Conservation (phyloP, 2,797 vertebrate genomes). For the Epinephelus awoara region DNA sequence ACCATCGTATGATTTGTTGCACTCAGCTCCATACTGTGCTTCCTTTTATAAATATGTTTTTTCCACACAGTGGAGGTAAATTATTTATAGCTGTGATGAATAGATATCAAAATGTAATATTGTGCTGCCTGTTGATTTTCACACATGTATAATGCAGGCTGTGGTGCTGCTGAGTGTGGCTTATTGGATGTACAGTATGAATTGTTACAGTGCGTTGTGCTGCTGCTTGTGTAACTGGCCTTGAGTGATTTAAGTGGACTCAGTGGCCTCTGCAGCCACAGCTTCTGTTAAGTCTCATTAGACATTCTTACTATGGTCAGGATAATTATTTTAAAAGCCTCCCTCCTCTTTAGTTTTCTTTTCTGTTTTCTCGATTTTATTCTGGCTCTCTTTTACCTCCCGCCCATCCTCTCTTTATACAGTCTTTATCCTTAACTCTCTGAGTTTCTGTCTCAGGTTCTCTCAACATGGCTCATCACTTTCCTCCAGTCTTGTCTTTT, state of each 20-base stretch:
- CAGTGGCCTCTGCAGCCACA: constrained; percentile 26
- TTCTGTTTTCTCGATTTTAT: background rate
- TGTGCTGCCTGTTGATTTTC: constrained; percentile 39
- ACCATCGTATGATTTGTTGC: background rate
- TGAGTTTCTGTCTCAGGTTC: background rate
- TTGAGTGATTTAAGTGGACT: constrained; percentile 50
- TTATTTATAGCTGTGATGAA: constrained; percentile 54
- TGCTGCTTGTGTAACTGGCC: constrained; percentile 47
- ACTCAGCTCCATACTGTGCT: background rate
- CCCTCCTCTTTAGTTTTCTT: background rate
- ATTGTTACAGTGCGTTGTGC: background rate
- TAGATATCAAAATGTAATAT: constrained; percentile 40
- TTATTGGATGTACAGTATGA: constrained; percentile 18
- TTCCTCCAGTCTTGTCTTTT: background rate
- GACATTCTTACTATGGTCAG: background rate
- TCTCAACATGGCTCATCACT: background rate
- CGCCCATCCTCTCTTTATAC: background rate
- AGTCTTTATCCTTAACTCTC: background rate
- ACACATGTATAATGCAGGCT: constrained; percentile 39
- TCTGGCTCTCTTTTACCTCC: background rate
- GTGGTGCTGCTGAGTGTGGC: background rate
- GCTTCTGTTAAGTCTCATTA: constrained; percentile 15
- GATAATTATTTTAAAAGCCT: constrained; percentile 50
- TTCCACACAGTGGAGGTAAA: constrained; percentile 4
- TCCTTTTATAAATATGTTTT: constrained; percentile 21